These are phyloP conservation scores for Linnaemya tessellans DNA, from an alignment of 2,888 invertebrate species.

Conservation along the genomic window DNA sequence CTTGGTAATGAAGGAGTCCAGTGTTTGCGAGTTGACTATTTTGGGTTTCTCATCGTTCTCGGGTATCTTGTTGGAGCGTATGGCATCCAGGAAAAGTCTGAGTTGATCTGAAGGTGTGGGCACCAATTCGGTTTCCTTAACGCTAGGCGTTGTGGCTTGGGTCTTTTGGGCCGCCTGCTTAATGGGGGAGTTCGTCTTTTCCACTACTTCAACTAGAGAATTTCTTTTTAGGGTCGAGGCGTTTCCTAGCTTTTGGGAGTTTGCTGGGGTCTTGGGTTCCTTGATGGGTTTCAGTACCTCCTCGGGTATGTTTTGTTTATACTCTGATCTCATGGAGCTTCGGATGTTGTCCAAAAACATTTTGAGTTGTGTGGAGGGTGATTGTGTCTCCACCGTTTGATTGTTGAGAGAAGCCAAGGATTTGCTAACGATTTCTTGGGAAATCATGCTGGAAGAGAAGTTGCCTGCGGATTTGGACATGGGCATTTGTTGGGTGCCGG, in stretches of 20 bases:
- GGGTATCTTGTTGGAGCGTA: conserved; percentile 82
- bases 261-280: conserved; percentile 71
- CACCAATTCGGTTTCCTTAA: conserved; percentile 73
- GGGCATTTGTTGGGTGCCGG: conserved; percentile 67
- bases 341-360: conserved; percentile 82
- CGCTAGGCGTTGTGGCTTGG: neutral
- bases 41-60: conserved; percentile 80
- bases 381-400: conserved; percentile 79
- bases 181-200: conserved; percentile 52
- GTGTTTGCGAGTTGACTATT: conserved; percentile 78
- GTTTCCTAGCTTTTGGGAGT: conserved; percentile 1
- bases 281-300: conserved; percentile 78
- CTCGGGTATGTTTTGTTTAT: conserved; percentile 81
- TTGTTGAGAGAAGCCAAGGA: conserved; percentile 79
- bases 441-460: conserved; percentile 80
- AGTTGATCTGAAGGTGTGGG: conserved; percentile 83
- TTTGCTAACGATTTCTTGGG: conserved; percentile 81
- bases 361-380: conserved; percentile 82
- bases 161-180: conserved; percentile 2
- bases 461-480: conserved; percentile 75
- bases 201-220: conserved; percentile 36
- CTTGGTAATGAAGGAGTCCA: conserved; percentile 80
- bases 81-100: conserved; percentile 82
- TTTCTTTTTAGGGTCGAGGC: conserved; percentile 49
- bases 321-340: conserved; percentile 82